These are phyloP conservation scores for Bucco capensis DNA, from an alignment of 2,113 vertebrate species.

Conservation along the genomic window DNA sequence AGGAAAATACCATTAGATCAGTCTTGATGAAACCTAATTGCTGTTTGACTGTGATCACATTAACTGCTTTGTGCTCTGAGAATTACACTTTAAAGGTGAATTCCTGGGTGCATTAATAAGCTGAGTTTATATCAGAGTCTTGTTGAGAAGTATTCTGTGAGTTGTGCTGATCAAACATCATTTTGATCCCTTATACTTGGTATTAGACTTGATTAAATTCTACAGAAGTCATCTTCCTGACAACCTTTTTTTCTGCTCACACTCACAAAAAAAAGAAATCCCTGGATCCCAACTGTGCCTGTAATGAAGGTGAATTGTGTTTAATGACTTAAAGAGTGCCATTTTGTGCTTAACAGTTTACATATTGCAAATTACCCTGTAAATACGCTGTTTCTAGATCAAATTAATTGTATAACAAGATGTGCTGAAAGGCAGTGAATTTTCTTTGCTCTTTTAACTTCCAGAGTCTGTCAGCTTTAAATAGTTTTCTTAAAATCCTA, in stretches of 20 bases:
- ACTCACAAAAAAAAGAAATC: conserved; percentile 12
- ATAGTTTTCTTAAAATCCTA: not conserved
- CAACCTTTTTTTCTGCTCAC: not conserved
- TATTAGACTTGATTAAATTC: conserved; percentile 33
- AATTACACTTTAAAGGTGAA: conserved; percentile 35
- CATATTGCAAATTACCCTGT: conserved; percentile 38
- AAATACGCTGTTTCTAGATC: conserved; percentile 51
- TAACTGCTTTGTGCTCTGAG: conserved; percentile 45
- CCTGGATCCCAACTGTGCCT: conserved; percentile 46
- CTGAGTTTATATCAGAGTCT: not conserved
- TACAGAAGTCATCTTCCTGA: conserved; percentile 10
- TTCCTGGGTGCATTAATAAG: conserved; percentile 23
- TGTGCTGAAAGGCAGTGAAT: not conserved
- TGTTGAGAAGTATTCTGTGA: conserved; percentile 21
- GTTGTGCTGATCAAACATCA: conserved; percentile 34
- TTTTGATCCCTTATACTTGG: conserved; percentile 32
- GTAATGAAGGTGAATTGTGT: conserved; percentile 61
- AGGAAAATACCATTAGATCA: conserved; percentile 41
- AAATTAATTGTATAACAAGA: conserved; percentile 52
- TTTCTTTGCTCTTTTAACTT: not conserved
- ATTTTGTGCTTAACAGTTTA: conserved; percentile 57
- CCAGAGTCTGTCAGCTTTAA: not conserved
- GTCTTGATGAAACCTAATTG: conserved; percentile 49
- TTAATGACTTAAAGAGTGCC: conserved; percentile 58
- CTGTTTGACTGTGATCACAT: conserved; percentile 34